Conservation (phyloP, 2,113 vertebrate genomes). For the Protobothrops flavoviridis region DNA sequence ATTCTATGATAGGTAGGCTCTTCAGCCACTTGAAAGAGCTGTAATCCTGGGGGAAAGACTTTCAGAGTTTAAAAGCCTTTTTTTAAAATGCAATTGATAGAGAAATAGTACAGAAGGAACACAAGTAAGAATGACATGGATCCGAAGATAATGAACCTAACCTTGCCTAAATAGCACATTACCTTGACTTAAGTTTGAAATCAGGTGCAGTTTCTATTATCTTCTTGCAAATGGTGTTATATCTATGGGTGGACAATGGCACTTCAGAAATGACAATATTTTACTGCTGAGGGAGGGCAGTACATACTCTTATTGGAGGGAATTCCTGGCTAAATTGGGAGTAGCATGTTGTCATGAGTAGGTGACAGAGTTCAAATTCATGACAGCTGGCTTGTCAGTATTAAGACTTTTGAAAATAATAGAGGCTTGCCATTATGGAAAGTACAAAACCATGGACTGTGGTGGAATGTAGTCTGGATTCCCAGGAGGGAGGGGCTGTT, state of each 20-base stretch:
- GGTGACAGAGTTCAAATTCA: neutral
- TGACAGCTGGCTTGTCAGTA: neutral
- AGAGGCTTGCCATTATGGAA: neutral
- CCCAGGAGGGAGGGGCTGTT: neutral
- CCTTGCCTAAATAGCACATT: neutral
- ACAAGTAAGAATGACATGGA: neutral
- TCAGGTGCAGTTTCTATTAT: neutral
- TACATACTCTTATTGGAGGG: neutral
- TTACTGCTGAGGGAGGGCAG: neutral
- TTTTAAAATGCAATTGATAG: neutral
- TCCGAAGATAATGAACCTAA: neutral
- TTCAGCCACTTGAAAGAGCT: neutral
- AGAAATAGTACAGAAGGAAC: neutral
- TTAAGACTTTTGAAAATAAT: neutral
- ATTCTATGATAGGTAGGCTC: neutral
- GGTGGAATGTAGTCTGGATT: neutral
- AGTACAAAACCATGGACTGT: neutral
- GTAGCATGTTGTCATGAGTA: neutral
- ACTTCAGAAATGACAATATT: neutral
- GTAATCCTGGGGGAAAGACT: neutral
- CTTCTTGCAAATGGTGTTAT: neutral
- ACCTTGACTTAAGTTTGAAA: neutral
- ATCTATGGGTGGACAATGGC: neutral
- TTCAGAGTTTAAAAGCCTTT: neutral
- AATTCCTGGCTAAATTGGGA: neutral